Evolutionary conservation across 37 sponge, comb jelly and placozoan genomes (phyloP), one percentile per base, ranked within the genome.

Genomic region (Crambe crambe): DNA sequence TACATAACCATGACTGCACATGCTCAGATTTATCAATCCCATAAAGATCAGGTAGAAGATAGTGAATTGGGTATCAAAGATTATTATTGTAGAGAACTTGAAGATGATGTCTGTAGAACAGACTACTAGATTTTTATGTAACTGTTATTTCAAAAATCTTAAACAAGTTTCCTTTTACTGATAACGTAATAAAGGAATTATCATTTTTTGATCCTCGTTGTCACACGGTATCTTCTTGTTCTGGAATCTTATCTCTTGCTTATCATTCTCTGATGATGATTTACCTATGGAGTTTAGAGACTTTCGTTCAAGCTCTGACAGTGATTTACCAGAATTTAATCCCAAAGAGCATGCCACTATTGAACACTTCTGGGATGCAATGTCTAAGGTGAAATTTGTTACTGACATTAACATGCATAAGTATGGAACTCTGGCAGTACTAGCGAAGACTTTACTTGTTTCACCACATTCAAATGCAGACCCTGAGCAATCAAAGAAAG

Each of bases 401-500:
- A n/a, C n/a, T n/a, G n/a, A n/a, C n/a, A n/a, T n/a, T n/a, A 63
- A 58, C 22, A 47, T 40, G n/a, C 17, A 8, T 6, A 73, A 72
- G 3, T 82, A 73, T 82, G 83, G 43, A 37, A 36, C 42, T 56
- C 64, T 82, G 38, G 60, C 74, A 44, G 38, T 32, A 29, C 51
- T 82, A 32, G 74, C 74, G 2, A 73, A 72, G 47, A 20, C 26
- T 35, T 36, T 82, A 37, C 83, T 73, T 17, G 34, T 82, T 42
- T 39, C 73, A 25, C 81, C 81, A 12, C 81, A 80, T 58, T 58
- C 69, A 22, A 82, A 82, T 73, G 83, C 83, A 56, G 74, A 74
- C 64, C 75, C 74, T 37, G 83, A 82, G 43, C 6, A 74, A 21
- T 42, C 73, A 38, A 73, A 44, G 47, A 74, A 31, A 72, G 57